phyloP scores from a whole-genome alignment of 2,797 vertebrate genomes.

The Bucorvus abyssinicus region DNA sequence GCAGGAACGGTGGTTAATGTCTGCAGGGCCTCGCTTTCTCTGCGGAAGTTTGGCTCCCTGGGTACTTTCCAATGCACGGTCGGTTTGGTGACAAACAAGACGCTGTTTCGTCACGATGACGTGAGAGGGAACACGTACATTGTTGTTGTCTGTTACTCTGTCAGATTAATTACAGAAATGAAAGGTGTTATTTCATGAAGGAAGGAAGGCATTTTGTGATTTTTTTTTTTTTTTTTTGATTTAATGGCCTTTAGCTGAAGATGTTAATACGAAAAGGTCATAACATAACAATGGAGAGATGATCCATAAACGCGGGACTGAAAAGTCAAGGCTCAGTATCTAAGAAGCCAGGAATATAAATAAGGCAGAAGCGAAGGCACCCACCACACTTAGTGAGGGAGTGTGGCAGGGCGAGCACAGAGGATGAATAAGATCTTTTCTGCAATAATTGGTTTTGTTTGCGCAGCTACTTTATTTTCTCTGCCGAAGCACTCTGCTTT shows the following conservation, averaged over 20 bases:
- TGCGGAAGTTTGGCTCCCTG: neutral
- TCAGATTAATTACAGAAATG: neutral
- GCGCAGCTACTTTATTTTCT: neutral
- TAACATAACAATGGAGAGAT: neutral
- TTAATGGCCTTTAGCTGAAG: neutral
- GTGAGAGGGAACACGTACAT: rapidly evolving
- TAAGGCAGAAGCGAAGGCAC: neutral
- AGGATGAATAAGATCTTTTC: neutral
- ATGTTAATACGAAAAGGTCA: neutral
- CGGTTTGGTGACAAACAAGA: neutral
- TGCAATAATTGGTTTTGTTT: neutral
- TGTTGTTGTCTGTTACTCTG: neutral
- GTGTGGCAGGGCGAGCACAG: neutral
- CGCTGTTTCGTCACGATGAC: neutral
- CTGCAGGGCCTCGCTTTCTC: neutral
- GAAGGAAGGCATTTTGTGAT: neutral
- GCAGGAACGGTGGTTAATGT: neutral
- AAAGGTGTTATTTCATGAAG: neutral
- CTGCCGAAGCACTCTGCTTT: neutral
- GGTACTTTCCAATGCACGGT: neutral
- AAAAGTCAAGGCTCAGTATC: neutral
- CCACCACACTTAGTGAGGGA: neutral
- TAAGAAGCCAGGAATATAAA: neutral
- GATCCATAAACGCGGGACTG: neutral
- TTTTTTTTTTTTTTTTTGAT: neutral